phyloP scores from a whole-genome alignment of 2,888 invertebrate species.

The Tinea trinotella region DNA sequence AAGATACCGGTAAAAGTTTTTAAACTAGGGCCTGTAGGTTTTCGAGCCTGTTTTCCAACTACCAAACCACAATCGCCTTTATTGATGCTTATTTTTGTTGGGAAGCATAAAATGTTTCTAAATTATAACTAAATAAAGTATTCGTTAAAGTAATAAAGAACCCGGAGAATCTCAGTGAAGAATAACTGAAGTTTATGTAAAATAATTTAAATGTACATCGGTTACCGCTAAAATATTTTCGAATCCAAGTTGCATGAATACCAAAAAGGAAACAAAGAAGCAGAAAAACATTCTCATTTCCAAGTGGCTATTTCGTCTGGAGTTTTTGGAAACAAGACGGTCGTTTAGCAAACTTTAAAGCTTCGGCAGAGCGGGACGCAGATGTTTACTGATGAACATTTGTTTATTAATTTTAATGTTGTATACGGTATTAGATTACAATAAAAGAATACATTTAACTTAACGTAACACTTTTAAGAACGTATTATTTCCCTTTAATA shows the following conservation, averaged over 20 bases:
- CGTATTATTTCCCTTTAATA: no score
- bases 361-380: conserved; percentile 31
- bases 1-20: no score
- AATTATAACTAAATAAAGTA: no score
- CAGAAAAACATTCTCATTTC: conserved; percentile 36
- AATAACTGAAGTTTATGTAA: no score
- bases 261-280: conserved; percentile 22
- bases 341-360: conserved; percentile 50
- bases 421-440: conserved; percentile 1
- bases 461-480: no score
- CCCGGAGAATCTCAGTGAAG: no score
- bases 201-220: background rate
- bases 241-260: background rate
- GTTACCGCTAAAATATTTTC: background rate
- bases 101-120: no score
- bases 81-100: no score
- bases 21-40: no score
- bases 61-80: no score
- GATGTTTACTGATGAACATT: conserved; percentile 53
- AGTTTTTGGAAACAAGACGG: conserved; percentile 46
- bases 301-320: conserved; percentile 35
- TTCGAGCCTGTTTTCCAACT: no score
- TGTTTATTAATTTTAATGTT: conserved; percentile 13
- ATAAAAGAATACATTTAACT: background rate
- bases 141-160: no score